Percentiles rank a stretch among this genome's conserved stretches.
Evolutionary conservation across 2,888 invertebrate species (phyloP).

Genomic region (Cheilosia impressa): DNA sequence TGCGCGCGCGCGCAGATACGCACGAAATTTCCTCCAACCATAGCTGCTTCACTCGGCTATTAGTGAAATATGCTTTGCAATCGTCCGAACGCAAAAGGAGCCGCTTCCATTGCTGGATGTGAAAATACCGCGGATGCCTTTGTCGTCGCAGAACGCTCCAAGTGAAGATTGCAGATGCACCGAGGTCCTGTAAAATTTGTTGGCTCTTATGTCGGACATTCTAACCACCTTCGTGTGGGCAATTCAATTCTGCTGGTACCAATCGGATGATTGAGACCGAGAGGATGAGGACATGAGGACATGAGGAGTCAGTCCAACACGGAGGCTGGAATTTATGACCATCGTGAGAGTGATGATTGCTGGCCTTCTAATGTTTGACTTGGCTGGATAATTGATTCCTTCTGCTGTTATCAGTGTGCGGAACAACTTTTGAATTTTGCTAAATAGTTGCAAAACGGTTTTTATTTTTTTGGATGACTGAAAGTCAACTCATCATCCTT

Average conservation of each 20-base stretch:
- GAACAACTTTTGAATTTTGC: slow-evolving; percentile 64
- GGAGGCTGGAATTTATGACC: slow-evolving; percentile 34
- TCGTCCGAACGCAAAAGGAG: slow-evolving; percentile 70
- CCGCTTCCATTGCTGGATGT: slow-evolving; percentile 64
- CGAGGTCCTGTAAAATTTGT: slow-evolving; percentile 70
- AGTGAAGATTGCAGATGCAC: slow-evolving; percentile 36
- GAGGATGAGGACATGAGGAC: background rate
- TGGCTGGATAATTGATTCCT: slow-evolving; percentile 71
- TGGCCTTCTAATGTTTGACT: slow-evolving; percentile 34
- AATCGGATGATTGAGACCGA: slow-evolving; percentile 41
- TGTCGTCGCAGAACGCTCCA: slow-evolving; percentile 23
- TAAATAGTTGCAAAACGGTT: slow-evolving; percentile 10
- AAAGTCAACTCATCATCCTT: background rate
- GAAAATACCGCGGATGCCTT: slow-evolving; percentile 63
- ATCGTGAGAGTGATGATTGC: slow-evolving; percentile 45
- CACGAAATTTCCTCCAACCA: slow-evolving; percentile 70
- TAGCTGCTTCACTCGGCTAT: slow-evolving; percentile 66
- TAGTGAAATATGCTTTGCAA: slow-evolving; percentile 75
- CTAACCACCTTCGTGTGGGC: slow-evolving; percentile 73
- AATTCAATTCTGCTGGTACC: slow-evolving; percentile 59
- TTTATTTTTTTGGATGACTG: background rate
- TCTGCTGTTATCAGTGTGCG: slow-evolving; percentile 52
- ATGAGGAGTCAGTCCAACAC: slow-evolving; percentile 5
- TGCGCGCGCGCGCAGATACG: slow-evolving; percentile 70
- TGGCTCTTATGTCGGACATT: slow-evolving; percentile 72